Percentiles rank a stretch among this genome's conserved stretches.
phyloP scores from a whole-genome alignment of 2,113 vertebrate genomes.

The Litocranius walleri region DNA sequence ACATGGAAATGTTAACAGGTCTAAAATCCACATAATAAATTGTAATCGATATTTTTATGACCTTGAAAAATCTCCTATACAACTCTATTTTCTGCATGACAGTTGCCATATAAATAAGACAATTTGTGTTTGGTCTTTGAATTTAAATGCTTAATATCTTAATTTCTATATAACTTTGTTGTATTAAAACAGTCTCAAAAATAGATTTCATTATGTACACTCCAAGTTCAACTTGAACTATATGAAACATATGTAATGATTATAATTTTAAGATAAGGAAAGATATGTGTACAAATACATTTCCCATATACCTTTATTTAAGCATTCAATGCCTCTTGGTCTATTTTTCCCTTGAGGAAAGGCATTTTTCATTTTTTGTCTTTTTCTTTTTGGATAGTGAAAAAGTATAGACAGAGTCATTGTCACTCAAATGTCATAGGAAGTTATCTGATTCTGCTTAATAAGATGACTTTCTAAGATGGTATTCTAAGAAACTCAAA shows the following conservation, averaged over 20 bases:
- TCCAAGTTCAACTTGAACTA: background rate
- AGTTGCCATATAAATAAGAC: background rate
- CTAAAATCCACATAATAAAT: background rate
- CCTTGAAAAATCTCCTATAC: background rate
- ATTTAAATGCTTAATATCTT: background rate
- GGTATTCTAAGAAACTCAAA: background rate
- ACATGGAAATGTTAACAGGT: background rate
- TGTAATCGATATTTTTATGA: background rate
- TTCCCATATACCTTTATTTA: background rate
- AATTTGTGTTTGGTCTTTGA: background rate
- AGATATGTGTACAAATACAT: background rate
- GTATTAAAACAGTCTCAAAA: background rate
- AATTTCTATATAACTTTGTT: background rate
- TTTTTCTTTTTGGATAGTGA: background rate
- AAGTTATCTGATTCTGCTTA: background rate
- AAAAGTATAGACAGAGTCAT: background rate
- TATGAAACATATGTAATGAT: background rate
- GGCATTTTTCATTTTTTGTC: background rate
- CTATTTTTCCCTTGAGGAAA: background rate
- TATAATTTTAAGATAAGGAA: background rate
- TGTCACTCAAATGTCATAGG: background rate
- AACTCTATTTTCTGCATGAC: background rate
- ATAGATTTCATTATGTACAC: background rate
- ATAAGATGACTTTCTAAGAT: background rate
- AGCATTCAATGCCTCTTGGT: background rate